phyloP scores from a whole-genome alignment of 2,888 invertebrate genomes.

The Trissonchulus latispiculum region DNA sequence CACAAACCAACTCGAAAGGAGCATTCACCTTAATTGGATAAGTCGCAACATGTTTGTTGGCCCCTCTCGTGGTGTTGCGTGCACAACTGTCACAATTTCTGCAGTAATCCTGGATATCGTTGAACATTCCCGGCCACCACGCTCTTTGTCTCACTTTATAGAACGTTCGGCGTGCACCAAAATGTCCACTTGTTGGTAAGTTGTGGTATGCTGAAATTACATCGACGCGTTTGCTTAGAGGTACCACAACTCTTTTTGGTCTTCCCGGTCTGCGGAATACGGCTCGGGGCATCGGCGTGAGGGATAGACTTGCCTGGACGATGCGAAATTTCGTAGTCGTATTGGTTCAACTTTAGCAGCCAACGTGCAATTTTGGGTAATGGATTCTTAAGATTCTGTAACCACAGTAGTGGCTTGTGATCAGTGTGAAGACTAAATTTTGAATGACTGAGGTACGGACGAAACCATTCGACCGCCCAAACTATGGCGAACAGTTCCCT shows the following conservation, averaged over 20 bases:
- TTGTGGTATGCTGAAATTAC: conserved; percentile 28
- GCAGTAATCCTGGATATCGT: conserved; percentile 22
- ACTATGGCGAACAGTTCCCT: conserved; percentile 25
- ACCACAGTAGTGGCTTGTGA: conserved; percentile 21
- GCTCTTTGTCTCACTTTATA: conserved; percentile 17
- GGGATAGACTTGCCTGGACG: not conserved
- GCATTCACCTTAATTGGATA: conserved; percentile 9
- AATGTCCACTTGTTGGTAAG: conserved; percentile 23
- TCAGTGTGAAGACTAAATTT: conserved; percentile 15
- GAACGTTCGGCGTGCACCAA: conserved; percentile 21
- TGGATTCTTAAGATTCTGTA: not conserved
- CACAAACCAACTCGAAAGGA: conserved; percentile 17
- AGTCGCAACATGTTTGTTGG: not conserved
- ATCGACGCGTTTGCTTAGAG: not conserved
- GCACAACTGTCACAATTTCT: conserved; percentile 23
- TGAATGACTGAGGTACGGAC: not conserved
- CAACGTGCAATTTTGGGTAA: not conserved
- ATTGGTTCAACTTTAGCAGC: not conserved
- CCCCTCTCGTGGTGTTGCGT: not conserved
- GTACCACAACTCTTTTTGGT: not conserved
- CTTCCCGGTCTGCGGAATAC: not conserved
- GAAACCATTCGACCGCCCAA: conserved; percentile 25
- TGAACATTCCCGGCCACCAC: conserved; percentile 25
- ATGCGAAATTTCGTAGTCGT: conserved; percentile 1
- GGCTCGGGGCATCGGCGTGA: conserved; percentile 8